Evolutionary conservation across 2,113 vertebrate genomes (phyloP).

Genomic region (Toxotes jaculatrix): DNA sequence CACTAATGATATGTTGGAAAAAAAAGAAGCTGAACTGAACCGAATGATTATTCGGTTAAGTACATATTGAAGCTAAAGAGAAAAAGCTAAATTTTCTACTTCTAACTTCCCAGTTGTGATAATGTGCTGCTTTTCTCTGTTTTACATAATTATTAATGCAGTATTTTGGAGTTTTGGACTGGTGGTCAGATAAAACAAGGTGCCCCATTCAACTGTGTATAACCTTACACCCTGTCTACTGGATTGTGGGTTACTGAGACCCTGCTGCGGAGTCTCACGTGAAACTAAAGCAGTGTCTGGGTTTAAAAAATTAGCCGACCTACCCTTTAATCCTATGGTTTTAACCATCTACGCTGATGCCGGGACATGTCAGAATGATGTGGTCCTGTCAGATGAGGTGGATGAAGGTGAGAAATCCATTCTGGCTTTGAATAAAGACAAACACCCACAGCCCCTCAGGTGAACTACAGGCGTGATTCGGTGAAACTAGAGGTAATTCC

Average conservation of each 20-base stretch:
- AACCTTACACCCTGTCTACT: neutral
- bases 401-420: neutral
- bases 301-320: neutral
- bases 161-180: neutral
- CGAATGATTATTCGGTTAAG: neutral
- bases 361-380: neutral
- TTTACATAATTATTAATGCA: neutral
- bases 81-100: neutral
- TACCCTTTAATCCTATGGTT: neutral
- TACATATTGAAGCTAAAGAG: neutral
- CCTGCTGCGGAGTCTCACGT: neutral
- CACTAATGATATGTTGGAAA: too few species aligned
- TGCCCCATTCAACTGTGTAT: neutral
- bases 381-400: constrained; percentile 5
- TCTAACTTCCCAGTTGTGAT: neutral
- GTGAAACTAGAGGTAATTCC: constrained; percentile 45
- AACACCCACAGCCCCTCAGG: constrained; percentile 6
- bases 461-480: constrained; percentile 35
- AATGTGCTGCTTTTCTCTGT: neutral
- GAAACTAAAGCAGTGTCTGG: neutral
- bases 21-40: neutral
- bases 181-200: neutral
- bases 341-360: neutral
- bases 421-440: neutral
- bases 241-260: too few species aligned